Percentiles rank a stretch among this genome's conserved stretches.
Conservation (phyloP, 2,797 vertebrate species). For the Dryobates pubescens region DNA sequence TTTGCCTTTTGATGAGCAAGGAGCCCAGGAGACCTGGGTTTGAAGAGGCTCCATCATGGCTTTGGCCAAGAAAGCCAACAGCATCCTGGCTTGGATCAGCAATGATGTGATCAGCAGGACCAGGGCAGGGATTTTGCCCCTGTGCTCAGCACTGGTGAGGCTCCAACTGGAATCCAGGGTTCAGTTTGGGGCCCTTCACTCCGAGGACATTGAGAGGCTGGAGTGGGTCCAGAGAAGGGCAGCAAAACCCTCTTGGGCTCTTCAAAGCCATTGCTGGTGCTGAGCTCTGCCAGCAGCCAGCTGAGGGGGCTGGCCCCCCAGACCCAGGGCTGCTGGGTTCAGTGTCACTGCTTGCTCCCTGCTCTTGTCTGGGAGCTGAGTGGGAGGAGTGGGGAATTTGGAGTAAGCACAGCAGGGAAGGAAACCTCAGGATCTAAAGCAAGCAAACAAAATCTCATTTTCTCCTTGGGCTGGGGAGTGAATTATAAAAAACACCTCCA, state of each 20-base stretch:
- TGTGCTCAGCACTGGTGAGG: too few relatives aligned
- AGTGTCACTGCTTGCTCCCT: not conserved
- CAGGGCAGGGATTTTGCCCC: not conserved
- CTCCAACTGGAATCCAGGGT: too few relatives aligned
- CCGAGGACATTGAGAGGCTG: too few relatives aligned
- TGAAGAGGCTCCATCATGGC: not conserved
- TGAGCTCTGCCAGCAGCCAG: not conserved
- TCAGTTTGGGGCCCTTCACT: too few relatives aligned
- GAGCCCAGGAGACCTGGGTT: not conserved
- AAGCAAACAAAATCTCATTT: not conserved
- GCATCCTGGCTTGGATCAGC: too few relatives aligned
- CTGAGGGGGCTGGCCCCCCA: not conserved
- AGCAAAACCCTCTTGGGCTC: not conserved
- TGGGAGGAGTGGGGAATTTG: not conserved
- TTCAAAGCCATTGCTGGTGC: not conserved
- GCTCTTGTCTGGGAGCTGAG: not conserved
- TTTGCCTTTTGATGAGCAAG: not conserved
- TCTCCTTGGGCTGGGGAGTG: not conserved
- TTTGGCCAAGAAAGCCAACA: too few relatives aligned
- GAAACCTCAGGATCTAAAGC: not conserved
- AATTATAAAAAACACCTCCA: not conserved
- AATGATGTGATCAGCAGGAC: too few relatives aligned
- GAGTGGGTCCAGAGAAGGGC: too few relatives aligned
- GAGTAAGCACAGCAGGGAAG: not conserved
- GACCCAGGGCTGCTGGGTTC: rapidly evolving